These are phyloP conservation scores for Ceramica pisi DNA, from an alignment of 2,888 invertebrate species.

Conservation along the genomic window DNA sequence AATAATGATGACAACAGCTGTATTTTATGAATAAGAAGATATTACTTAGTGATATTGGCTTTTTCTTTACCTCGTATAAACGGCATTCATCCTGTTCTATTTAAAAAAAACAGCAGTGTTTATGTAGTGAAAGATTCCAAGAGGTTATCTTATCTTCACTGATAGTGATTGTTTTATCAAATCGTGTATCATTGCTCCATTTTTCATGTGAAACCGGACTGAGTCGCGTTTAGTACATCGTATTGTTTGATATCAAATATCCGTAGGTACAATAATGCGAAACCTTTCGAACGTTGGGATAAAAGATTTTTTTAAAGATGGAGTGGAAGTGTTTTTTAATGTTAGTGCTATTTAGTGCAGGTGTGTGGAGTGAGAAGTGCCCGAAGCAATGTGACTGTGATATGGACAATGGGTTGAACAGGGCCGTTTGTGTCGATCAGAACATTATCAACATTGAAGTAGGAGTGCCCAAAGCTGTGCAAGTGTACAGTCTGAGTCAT, in stretches of 20 bases:
- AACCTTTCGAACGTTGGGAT: conserved; percentile 57
- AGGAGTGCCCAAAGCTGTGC: conserved; percentile 90
- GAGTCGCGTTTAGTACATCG: conserved; percentile 71
- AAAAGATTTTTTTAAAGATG: conserved; percentile 75
- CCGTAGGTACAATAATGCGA: conserved; percentile 79
- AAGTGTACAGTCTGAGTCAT: conserved; percentile 91
- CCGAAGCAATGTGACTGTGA: conserved; percentile 91
- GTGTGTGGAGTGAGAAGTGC: conserved; percentile 78
- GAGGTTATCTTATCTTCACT: conserved; percentile 80
- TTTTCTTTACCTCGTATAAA: conserved; percentile 50
- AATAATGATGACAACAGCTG: conserved; percentile 49
- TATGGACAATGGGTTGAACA: conserved; percentile 85
- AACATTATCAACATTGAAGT: conserved; percentile 91
- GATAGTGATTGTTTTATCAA: conserved; percentile 83
- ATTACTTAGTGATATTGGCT: conserved; percentile 32
- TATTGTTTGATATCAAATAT: conserved; percentile 58
- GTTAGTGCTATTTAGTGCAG: conserved; percentile 65
- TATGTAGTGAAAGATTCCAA: conserved; percentile 65
- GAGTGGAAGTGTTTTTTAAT: conserved; percentile 72
- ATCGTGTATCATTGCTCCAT: conserved; percentile 80
- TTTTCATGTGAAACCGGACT: conserved; percentile 73
- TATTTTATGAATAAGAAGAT: conserved; percentile 57
- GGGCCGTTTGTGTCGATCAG: conserved; percentile 90
- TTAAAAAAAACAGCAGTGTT: conserved; percentile 45
- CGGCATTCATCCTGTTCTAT: conserved; percentile 25